Evolutionary conservation across 1,140 invertebrate species (phyloP), one percentile per base, ranked within the genome.

Genomic region (Calliphora vicina): DNA sequence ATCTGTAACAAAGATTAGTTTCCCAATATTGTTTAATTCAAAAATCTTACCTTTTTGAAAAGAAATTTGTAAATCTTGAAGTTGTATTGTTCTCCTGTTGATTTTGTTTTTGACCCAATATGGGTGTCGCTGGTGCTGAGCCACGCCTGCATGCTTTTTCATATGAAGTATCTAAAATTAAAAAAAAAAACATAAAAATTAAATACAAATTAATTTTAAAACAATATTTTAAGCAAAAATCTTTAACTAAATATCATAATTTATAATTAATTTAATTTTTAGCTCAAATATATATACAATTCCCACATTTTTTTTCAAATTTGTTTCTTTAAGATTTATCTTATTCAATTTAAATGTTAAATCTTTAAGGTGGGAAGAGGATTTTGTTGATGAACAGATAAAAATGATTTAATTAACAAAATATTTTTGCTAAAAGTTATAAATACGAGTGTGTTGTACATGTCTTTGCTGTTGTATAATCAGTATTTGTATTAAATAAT

Each of bases 101-200:
- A 82, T 90, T 85, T 80, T 90, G 89, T 86, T 91, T 91, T 84
- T 86, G 92, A 83, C 95, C 95, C 83, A 96, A 92, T 81, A 96
- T 94, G 83, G 95, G 95, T 82, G 96, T 96, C 67, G 95, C 94
- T 80, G 96, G 96, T 43, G 96, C 96, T 83, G 95, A 96, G 67
- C 96, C 95, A 86, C 96, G 93, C 86, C 96, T 93, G 89, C 96
- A 97, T 90, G 96, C 96, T 90, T 97, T 97, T 91, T 97, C 96
- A 91, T 97, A 97, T 84, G 96, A 96, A 85, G 96, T 96, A 90
- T 97, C 96, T 97, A 93, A 35, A 94, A 94, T 87, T 85, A 88
- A 91, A 88, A 84, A 50, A 42, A 80, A 82, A 29, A 83, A 82
- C 5, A 78, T 84, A 2, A 15, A 73, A 12, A 84, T 84, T 74